These are phyloP conservation scores for Microctonus brassicae DNA, from an alignment of 2,888 invertebrate species.

Conservation along the genomic window DNA sequence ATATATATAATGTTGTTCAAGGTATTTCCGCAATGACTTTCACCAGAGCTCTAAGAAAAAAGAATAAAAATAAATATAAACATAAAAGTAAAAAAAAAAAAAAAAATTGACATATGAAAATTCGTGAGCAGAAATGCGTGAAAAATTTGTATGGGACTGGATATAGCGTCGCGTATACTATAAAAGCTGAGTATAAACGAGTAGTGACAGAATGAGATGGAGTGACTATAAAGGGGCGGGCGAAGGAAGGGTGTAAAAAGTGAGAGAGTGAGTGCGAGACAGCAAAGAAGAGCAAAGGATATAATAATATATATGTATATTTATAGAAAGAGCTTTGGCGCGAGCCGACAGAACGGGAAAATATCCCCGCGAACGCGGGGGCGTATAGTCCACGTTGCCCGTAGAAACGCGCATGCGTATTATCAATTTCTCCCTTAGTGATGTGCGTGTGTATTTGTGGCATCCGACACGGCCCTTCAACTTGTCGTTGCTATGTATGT, in stretches of 20 bases:
- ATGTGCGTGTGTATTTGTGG: constrained; percentile 6
- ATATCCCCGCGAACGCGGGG: constrained; percentile 53
- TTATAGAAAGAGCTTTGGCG: constrained; percentile 31
- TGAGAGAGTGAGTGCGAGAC: constrained; percentile 16
- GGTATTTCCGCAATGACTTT: constrained; percentile 7
- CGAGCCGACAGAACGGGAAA: constrained; percentile 46
- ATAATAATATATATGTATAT: constrained; percentile 34
- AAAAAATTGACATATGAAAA: constrained; percentile 28
- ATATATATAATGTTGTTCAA: not conserved
- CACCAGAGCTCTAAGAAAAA: not conserved
- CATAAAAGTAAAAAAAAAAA: not conserved
- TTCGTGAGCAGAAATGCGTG: constrained; percentile 42
- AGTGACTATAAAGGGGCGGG: constrained; percentile 54
- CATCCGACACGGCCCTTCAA: constrained; percentile 58
- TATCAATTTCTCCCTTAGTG: constrained; percentile 43
- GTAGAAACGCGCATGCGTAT: constrained; percentile 68
- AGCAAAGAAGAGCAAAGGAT: constrained; percentile 39
- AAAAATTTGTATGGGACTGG: constrained; percentile 38
- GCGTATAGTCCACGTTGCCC: constrained; percentile 66
- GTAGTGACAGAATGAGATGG: constrained; percentile 62
- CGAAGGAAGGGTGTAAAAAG: constrained; percentile 18
- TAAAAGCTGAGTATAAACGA: constrained; percentile 32
- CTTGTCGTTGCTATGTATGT: constrained; percentile 41
- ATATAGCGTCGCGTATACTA: constrained; percentile 41
- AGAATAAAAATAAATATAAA: not conserved